These are phyloP conservation scores for Allobates femoralis DNA, from an alignment of 2,797 vertebrate species.

Conservation along the genomic window DNA sequence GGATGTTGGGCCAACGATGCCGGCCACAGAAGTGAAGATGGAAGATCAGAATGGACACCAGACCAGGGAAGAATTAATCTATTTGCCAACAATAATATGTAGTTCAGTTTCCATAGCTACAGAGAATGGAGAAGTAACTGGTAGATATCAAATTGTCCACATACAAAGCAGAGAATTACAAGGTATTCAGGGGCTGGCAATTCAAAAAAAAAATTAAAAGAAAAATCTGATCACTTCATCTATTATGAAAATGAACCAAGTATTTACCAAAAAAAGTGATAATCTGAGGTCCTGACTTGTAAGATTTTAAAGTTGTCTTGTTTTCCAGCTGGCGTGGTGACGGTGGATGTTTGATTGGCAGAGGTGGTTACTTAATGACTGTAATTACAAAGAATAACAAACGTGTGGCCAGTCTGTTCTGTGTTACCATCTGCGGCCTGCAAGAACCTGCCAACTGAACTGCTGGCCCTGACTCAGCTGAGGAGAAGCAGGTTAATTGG, in stretches of 20 bases:
- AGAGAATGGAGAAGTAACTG: neutral
- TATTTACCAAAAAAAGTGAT: neutral
- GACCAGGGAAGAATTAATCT: no score
- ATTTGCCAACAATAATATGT: neutral
- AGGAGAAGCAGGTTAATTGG: conserved; percentile 94
- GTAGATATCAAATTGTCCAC: neutral
- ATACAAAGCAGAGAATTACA: neutral
- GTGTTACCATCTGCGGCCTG: conserved; percentile 82
- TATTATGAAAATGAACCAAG: no score
- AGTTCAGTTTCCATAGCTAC: neutral
- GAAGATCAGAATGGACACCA: no score
- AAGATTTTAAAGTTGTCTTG: conserved; percentile 69
- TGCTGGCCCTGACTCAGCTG: conserved; percentile 71
- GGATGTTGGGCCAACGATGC: no score
- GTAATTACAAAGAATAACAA: conserved; percentile 99
- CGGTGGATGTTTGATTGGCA: conserved; percentile 93
- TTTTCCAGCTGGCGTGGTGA: conserved; percentile 75
- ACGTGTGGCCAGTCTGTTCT: conserved; percentile 92
- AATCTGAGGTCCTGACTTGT: conserved; percentile 55
- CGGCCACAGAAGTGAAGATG: no score
- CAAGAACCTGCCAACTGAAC: conserved; percentile 83
- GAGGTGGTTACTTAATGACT: conserved; percentile 96
- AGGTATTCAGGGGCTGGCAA: neutral
- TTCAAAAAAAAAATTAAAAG: neutral
- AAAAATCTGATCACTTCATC: no score